Base-by-base conservation (phyloP, 2,888 invertebrate species). In the Drosophila tripunctata region DNA sequence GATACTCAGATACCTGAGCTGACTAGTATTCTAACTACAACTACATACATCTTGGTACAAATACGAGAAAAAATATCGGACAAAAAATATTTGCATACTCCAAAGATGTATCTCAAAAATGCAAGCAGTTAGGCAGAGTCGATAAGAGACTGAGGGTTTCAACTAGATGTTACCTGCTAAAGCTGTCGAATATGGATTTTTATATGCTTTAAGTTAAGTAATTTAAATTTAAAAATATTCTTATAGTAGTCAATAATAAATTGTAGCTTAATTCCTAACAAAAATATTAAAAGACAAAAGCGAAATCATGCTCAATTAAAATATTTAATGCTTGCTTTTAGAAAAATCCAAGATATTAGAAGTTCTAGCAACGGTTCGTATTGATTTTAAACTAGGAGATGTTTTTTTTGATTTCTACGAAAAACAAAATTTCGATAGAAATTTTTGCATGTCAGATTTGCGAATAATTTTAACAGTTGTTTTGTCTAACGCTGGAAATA, bases 41-140 rank as follows among this genome's bases (percentile, higher is more conserved):
- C 15, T 27, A 21, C 41, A 31, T 19, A 31, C 43, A 10, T 12
- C 27, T 51, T 17, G 30, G 27, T 41, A 30, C 33, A 57, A 21
- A 83, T 72, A 76, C 76, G 79, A 80, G 65, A 66, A 65, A 62
- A 68, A 67, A 66, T 52, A 40, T 47, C 30, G 38, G 57, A 17
- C n/a, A 40, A 51, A 47, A 63, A 55, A 55, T 45, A 48, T 55
- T 57, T 58, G 36, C 41, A 75, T 15, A 8, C 21, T 21, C n/a
- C n/a, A 51, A 43, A 61, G 19, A 67, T 31, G 54, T 85, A 79
- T 79, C 83, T 71, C 7, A n/a, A 10, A 66, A 52, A 38, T 63
- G 65, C 83, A 24, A 24, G 2, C 8, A 24, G n/a, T n/a, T n/a
- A 85, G 78, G 35, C 62, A 40, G 3, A 14, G 4, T 12, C 1